These are phyloP conservation scores for Euzetes globulus DNA, from an alignment of 2,888 invertebrate species.

Conservation along the genomic window DNA sequence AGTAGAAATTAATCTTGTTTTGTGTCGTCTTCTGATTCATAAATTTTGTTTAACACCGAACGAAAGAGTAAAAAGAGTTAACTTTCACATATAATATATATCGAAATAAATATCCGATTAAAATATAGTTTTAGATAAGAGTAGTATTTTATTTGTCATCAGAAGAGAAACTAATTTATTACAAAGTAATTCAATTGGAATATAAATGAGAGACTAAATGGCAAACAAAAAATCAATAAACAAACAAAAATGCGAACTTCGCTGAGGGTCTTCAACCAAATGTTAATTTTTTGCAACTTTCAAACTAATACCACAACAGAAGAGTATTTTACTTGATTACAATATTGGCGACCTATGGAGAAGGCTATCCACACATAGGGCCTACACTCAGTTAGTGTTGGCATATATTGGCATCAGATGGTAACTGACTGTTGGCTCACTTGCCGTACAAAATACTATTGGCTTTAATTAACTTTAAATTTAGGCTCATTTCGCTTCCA, in stretches of 20 bases:
- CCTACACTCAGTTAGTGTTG: background rate
- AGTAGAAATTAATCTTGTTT: background rate
- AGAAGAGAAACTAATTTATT: conserved; percentile 20
- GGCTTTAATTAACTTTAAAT: conserved; percentile 29
- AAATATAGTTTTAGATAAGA: background rate
- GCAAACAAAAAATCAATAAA: conserved; percentile 16
- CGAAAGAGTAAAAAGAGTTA: no score
- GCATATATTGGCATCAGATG: background rate
- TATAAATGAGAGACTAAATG: conserved; percentile 6
- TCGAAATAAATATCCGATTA: background rate
- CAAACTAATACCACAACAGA: background rate
- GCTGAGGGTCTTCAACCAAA: conserved; percentile 24
- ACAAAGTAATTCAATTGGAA: conserved; percentile 7
- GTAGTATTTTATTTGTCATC: background rate
- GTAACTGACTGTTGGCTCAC: background rate
- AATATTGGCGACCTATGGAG: conserved; percentile 24
- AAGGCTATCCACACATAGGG: background rate
- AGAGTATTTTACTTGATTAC: background rate
- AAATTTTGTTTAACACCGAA: background rate
- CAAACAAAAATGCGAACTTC: conserved; percentile 11
- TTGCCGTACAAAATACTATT: conserved; percentile 17
- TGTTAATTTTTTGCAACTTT: conserved; percentile 14
- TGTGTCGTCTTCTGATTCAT: background rate
- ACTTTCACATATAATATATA: no score
- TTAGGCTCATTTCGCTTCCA: conserved; percentile 23